Conservation (phyloP, 2,797 vertebrate genomes). For the Rhinoraja longicauda region DNA sequence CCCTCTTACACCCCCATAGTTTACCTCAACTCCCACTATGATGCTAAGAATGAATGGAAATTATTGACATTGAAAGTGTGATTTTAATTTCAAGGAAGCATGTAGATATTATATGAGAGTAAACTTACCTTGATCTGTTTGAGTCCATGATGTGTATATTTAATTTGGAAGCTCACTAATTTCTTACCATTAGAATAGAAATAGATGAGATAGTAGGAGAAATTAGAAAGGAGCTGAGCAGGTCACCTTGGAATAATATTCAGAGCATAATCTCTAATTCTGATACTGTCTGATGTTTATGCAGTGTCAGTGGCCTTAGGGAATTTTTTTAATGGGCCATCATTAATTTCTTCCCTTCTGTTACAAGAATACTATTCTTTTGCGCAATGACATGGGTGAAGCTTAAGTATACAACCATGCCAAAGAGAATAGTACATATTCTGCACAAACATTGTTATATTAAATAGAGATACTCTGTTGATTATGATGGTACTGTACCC, state of each 20-base stretch:
- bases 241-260: neutral
- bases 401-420: neutral
- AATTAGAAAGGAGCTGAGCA: neutral
- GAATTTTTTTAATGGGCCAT: neutral
- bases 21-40: too few species aligned
- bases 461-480: slow-evolving; percentile 11
- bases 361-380: slow-evolving; percentile 31
- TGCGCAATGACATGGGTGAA: neutral
- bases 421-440: neutral
- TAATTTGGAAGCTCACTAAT: neutral
- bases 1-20: too few species aligned
- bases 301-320: slow-evolving; percentile 29
- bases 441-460: neutral
- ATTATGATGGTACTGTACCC: neutral
- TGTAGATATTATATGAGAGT: neutral
- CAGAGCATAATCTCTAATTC: neutral
- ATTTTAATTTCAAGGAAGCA: neutral
- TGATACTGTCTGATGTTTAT: neutral
- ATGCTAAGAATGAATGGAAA: too few species aligned
- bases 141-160: neutral
- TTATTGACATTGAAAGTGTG: neutral
- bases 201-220: neutral
- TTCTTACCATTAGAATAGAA: neutral
- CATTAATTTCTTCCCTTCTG: slow-evolving; percentile 37
- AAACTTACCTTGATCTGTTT: neutral